Evolutionary conservation across 2,113 vertebrate species (phyloP).

Genomic region (Phaethornis superciliosus): DNA sequence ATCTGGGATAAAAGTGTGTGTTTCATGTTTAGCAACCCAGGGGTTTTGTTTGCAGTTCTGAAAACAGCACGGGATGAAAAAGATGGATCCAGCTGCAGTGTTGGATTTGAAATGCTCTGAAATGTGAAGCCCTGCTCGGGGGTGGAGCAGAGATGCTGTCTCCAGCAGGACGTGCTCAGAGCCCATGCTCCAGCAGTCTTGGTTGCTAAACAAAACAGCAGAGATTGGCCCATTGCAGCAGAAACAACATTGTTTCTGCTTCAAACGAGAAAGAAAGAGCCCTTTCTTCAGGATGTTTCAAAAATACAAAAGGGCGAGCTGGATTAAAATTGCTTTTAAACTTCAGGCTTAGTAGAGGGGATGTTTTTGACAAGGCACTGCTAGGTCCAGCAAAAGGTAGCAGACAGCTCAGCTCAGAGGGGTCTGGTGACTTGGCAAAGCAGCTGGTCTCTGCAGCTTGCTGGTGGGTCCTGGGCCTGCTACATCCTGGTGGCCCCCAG

Average conservation of each 20-base stretch:
- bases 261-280: background rate
- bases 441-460: background rate
- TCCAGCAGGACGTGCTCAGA: rapidly evolving
- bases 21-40: background rate
- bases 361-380: rapidly evolving
- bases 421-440: background rate
- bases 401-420: background rate
- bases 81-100: background rate
- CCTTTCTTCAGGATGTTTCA: background rate
- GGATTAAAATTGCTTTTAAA: background rate
- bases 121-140: background rate
- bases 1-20: background rate
- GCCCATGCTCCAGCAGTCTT: background rate
- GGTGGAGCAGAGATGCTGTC: background rate
- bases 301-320: background rate
- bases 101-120: background rate
- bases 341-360: background rate
- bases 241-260: background rate
- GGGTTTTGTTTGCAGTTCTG: constrained; percentile 16
- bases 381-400: background rate
- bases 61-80: background rate
- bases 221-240: background rate
- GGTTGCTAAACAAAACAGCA: background rate
- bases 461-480: background rate
- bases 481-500: background rate